These are phyloP conservation scores for Erebia epiphron DNA, from an alignment of 2,888 invertebrate genomes.

Conservation along the genomic window DNA sequence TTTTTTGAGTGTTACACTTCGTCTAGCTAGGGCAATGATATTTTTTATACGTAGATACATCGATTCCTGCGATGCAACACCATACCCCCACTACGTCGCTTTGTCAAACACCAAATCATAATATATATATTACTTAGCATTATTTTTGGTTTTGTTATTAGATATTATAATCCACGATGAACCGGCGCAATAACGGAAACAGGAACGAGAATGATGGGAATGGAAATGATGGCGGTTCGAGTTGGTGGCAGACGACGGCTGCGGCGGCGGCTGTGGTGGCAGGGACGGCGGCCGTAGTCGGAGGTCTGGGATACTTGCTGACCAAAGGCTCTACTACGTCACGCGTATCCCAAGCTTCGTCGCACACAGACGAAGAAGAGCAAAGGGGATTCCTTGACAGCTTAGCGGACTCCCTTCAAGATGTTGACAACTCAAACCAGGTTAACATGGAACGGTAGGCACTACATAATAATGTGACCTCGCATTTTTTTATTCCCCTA, in stretches of 20 bases:
- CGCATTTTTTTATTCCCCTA: too few species aligned
- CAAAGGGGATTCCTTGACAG: background rate
- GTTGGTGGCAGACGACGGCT: constrained; percentile 29
- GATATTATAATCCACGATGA: background rate
- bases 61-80: too few species aligned
- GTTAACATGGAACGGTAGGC: background rate
- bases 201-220: background rate
- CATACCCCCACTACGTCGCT: too few species aligned
- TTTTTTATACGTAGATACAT: too few species aligned
- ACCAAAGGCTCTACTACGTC: background rate
- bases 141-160: background rate
- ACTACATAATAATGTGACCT: too few species aligned
- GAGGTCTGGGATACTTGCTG: constrained; percentile 1
- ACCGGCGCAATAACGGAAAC: background rate
- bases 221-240: constrained; percentile 19
- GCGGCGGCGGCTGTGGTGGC: constrained; percentile 15
- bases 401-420: background rate
- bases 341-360: too few species aligned
- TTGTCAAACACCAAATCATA: too few species aligned
- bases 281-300: background rate
- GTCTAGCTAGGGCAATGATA: too few species aligned
- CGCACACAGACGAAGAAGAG: background rate
- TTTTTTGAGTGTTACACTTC: too few species aligned
- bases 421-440: background rate
- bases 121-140: too few species aligned